Percentiles rank a stretch among this genome's conserved stretches.
phyloP scores from a whole-genome alignment of 2,888 invertebrate species.

The Drosophila leonis region DNA sequence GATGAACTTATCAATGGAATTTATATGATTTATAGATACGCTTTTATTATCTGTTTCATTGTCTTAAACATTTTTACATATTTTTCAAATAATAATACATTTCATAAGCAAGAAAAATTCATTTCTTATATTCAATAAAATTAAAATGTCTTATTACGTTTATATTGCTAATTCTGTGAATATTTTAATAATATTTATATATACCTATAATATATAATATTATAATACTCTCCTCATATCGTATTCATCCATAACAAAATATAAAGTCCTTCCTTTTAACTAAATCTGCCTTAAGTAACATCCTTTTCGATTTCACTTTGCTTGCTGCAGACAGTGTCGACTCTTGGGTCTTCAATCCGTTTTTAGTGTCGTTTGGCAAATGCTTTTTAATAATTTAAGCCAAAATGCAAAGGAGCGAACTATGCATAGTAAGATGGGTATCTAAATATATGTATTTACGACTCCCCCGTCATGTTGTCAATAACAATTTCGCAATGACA shows the following conservation, averaged over 20 bases:
- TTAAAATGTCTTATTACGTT: too few relatives aligned
- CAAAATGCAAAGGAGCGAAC: constrained; percentile 49
- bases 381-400: constrained; percentile 76
- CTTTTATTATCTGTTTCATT: too few relatives aligned
- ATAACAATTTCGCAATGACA: constrained; percentile 76
- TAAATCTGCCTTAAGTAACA: neutral
- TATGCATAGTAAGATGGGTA: constrained; percentile 47
- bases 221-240: neutral
- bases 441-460: constrained; percentile 67
- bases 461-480: constrained; percentile 70
- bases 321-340: constrained; percentile 38
- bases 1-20: too few relatives aligned
- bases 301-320: constrained; percentile 11
- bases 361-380: constrained; percentile 57
- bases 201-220: neutral
- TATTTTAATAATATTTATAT: neutral
- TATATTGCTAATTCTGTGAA: neutral
- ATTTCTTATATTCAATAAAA: too few relatives aligned
- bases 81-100: too few relatives aligned
- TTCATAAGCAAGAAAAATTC: too few relatives aligned
- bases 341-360: constrained; percentile 38
- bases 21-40: too few relatives aligned
- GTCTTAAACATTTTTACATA: too few relatives aligned
- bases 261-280: neutral
- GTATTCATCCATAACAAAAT: neutral